Evolutionary conservation across 2,888 invertebrate genomes (phyloP).

Genomic region (Nemapogon koenigi): DNA sequence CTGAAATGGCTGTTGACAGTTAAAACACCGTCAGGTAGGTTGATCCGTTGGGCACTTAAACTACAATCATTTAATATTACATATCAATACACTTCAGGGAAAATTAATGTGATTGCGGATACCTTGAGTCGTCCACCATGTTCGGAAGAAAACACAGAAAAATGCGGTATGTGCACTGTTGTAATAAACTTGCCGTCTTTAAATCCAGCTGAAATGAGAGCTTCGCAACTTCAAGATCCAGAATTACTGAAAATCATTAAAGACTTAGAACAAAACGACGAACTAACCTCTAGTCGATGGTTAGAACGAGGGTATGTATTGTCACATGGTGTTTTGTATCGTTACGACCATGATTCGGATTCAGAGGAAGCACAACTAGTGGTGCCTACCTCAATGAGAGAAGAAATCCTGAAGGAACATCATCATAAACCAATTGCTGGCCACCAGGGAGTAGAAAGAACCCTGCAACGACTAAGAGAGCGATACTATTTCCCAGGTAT

Average conservation of each 20-base stretch:
- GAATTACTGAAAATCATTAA: slow-evolving; percentile 10
- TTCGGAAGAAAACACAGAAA: neutral
- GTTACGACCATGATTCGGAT: too few relatives aligned
- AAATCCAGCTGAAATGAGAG: neutral
- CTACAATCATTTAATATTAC: slow-evolving; percentile 26
- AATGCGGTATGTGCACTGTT: slow-evolving; percentile 2
- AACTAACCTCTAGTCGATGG: slow-evolving; percentile 1
- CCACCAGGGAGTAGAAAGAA: neutral
- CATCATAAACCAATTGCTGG: neutral
- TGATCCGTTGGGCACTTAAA: neutral
- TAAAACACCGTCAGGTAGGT: too few relatives aligned
- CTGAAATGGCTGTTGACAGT: too few relatives aligned
- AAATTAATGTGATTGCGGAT: slow-evolving; percentile 29
- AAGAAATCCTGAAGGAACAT: neutral
- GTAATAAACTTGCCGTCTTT: slow-evolving; percentile 3
- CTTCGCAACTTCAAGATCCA: slow-evolving; percentile 9
- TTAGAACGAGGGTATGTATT: too few relatives aligned
- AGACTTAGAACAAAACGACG: slow-evolving; percentile 5
- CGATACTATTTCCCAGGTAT: neutral
- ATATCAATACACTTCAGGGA: slow-evolving; percentile 20
- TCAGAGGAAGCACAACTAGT: slow-evolving; percentile 10
- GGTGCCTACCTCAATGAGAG: slow-evolving; percentile 5
- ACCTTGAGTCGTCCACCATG: slow-evolving; percentile 23
- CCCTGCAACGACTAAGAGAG: neutral
- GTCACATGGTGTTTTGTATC: too few relatives aligned